These are phyloP conservation scores for Lanistes nyassanus DNA, from an alignment of 1,140 invertebrate species.

Conservation along the genomic window DNA sequence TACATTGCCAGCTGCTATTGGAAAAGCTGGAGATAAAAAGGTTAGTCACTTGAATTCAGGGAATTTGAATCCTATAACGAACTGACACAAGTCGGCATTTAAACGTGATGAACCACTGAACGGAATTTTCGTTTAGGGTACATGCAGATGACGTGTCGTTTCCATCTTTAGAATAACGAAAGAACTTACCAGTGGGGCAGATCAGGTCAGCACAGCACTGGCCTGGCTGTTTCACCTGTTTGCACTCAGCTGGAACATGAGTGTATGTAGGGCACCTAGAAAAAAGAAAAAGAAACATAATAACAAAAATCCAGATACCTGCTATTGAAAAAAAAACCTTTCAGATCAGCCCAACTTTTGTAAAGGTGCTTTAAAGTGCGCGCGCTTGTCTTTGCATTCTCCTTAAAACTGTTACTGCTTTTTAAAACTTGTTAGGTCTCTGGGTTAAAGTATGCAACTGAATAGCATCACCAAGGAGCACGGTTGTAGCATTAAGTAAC, in stretches of 20 bases:
- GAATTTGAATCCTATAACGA: no score
- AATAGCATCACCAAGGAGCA: neutral
- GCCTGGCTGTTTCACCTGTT: constrained; percentile 34
- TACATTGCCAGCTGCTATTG: neutral
- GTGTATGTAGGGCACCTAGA: constrained; percentile 50
- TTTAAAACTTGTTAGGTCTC: neutral
- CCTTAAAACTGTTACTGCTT: neutral
- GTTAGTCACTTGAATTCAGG: neutral
- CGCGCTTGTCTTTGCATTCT: neutral
- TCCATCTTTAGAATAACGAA: neutral
- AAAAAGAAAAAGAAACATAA: constrained; percentile 8
- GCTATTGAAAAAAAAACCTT: neutral
- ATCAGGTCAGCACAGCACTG: constrained; percentile 49
- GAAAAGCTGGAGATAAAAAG: neutral
- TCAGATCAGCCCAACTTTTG: neutral
- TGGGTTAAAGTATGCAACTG: neutral
- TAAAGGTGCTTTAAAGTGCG: neutral
- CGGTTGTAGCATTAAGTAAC: neutral
- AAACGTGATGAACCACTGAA: no score
- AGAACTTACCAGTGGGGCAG: constrained; percentile 29
- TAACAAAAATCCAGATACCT: neutral
- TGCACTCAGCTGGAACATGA: constrained; percentile 44
- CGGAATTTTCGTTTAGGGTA: no score
- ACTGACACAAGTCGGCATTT: no score
- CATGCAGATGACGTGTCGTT: no score